Base-by-base conservation (phyloP, 2,113 vertebrate species). In the Urocynchramus pylzowi region DNA sequence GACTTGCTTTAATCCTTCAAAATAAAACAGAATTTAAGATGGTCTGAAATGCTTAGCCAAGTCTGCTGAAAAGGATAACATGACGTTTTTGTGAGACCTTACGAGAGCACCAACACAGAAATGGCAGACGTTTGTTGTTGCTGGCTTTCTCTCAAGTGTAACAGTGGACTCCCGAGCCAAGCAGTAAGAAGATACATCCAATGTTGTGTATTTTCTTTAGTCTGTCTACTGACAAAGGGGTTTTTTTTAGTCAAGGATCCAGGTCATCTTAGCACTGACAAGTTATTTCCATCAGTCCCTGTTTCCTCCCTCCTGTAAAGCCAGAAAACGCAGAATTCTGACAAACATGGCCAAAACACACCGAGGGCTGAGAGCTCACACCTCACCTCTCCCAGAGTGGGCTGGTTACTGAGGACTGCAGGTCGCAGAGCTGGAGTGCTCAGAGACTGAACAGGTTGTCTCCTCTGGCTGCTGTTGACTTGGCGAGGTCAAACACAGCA, bases 1-100 rank as follows among this genome's bases (percentile, higher is more conserved):
- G 47, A 31, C 56, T 84, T 33, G 54, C 87, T 95, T 96, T 94
- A 82, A 65, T 86, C 60, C 68, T 89, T 37, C 65, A 70, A 57
- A 92, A 84, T 68, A 61, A 80, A 90, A n/a, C 52, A 79, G 82
- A 83, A 73, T 56, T 68, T 52, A 24, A 45, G 76, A 57, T 18
- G 60, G 68, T 42, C 69, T 87, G 54, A 44, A 85, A 53, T 11
- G 84, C 75, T 79, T 22, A 45, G 84, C 57, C 64, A 60, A 68
- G 39, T 5, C 59, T 78, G 28, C 47, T 54, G 59, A 4, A 13
- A 28, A 56, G 87, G 45, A n/a, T 31, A 50, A 64, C 57, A 41
- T 1, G 6, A 47, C 0, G 21, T 8, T 69, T 81, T 57, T 79
- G 60, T 50, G 68, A 81, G 77, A 4, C 60, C 59, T 69, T 7